phyloP scores from a whole-genome alignment of 2,888 invertebrate species.

The Rhamnusium bicolor region DNA sequence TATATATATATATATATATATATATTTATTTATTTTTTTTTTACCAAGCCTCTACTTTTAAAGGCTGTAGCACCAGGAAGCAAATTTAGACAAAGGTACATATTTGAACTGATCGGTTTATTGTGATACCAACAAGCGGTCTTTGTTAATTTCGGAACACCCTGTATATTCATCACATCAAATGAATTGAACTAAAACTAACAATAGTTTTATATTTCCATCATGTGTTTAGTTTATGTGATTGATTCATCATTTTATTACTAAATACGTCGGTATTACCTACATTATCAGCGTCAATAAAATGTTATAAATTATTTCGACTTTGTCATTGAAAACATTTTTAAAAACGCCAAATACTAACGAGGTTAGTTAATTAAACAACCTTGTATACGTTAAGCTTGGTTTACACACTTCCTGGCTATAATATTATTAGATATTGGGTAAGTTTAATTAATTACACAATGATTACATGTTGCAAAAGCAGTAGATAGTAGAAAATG shows the following conservation, averaged over 20 bases:
- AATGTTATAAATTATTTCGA: neutral
- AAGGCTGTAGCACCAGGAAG: too few species aligned
- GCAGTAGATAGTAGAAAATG: neutral
- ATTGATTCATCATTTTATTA: neutral
- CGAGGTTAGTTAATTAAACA: constrained; percentile 13
- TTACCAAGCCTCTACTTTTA: too few species aligned
- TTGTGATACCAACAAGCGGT: too few species aligned
- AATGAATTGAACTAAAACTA: too few species aligned
- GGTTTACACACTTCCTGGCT: constrained; percentile 22
- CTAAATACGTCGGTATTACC: neutral
- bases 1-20: too few species aligned
- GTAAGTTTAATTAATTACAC: neutral
- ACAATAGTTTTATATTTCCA: too few species aligned
- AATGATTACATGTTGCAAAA: neutral
- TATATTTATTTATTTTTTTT: too few species aligned
- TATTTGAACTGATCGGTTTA: too few species aligned
- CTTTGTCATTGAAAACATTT: neutral
- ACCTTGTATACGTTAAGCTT: constrained; percentile 14
- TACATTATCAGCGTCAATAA: neutral
- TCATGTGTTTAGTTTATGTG: too few species aligned
- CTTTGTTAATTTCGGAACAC: too few species aligned
- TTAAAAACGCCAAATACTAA: constrained; percentile 1
- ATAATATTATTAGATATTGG: neutral
- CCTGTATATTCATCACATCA: too few species aligned
- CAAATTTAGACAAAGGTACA: too few species aligned